phyloP scores from a whole-genome alignment of 2,797 vertebrate species.

The Tachyglossus aculeatus region DNA sequence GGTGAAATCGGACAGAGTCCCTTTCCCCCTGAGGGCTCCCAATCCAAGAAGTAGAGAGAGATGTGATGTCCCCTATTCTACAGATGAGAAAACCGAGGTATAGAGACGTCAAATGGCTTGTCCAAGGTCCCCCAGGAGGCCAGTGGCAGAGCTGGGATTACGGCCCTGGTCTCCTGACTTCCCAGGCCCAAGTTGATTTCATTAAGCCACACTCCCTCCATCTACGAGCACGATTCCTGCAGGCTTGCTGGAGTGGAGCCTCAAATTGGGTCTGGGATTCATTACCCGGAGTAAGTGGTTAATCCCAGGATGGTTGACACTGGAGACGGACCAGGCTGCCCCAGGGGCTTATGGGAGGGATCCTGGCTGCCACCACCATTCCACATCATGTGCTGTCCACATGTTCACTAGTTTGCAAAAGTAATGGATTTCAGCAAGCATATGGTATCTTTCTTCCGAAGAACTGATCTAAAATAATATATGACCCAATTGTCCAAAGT shows the following conservation, averaged over 20 bases:
- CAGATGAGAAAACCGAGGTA: too few relatives aligned
- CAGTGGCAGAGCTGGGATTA: too few relatives aligned
- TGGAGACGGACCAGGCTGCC: conserved; percentile 66
- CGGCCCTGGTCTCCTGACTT: too few relatives aligned
- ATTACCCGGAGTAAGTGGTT: conserved; percentile 69
- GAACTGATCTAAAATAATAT: conserved; percentile 45
- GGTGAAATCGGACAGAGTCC: too few relatives aligned
- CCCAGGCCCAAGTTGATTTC: too few relatives aligned
- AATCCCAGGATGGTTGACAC: conserved; percentile 67
- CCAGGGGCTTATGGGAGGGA: conserved; percentile 44
- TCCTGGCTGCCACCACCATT: conserved; percentile 50
- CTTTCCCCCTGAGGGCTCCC: too few relatives aligned
- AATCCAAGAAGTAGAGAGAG: too few relatives aligned
- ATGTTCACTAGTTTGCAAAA: conserved; percentile 47
- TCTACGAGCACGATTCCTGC: not conserved
- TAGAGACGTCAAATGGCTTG: too few relatives aligned
- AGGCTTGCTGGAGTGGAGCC: not conserved
- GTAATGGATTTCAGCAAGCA: conserved; percentile 36
- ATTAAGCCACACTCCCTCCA: too few relatives aligned
- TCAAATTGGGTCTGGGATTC: conserved; percentile 56
- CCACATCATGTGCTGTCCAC: conserved; percentile 53
- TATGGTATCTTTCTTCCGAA: conserved; percentile 10
- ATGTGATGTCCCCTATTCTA: too few relatives aligned
- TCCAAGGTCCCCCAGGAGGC: too few relatives aligned
- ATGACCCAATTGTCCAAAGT: conserved; percentile 43